Conservation (phyloP, 2,888 invertebrate species). For the Troilus luridus region DNA sequence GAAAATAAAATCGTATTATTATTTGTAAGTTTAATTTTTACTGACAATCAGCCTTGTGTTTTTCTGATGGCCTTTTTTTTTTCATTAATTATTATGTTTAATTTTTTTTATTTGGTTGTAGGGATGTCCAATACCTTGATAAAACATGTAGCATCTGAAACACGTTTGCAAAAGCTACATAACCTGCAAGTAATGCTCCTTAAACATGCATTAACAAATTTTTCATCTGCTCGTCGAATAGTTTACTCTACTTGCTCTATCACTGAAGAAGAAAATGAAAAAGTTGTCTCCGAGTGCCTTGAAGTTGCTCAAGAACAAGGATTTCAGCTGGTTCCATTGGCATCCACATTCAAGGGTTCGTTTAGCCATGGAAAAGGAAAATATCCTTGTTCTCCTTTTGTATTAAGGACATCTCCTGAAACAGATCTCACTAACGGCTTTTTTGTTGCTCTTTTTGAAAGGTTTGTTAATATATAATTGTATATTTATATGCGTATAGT, state of each 20-base stretch:
- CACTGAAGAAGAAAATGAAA: constrained; percentile 92
- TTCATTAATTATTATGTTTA: constrained; percentile 20
- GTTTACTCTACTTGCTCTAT: constrained; percentile 98
- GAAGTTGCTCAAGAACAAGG: constrained; percentile 68
- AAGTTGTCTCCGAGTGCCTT: constrained; percentile 83
- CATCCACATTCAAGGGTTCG: constrained; percentile 63
- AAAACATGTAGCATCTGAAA: constrained; percentile 68
- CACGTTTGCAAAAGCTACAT: constrained; percentile 78
- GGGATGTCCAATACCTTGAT: constrained; percentile 71
- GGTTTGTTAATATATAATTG: constrained; percentile 27
- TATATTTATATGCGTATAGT: no score
- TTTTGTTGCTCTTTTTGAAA: constrained; percentile 92
- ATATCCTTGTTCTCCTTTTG: constrained; percentile 80
- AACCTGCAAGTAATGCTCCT: constrained; percentile 87
- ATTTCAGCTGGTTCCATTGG: constrained; percentile 65
- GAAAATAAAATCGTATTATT: not conserved
- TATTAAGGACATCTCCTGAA: constrained; percentile 81
- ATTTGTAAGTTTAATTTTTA: not conserved
- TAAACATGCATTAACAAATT: constrained; percentile 85
- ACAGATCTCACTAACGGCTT: constrained; percentile 92
- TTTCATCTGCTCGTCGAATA: constrained; percentile 86
- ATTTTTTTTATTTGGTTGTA: constrained; percentile 36
- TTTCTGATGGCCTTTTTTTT: not conserved
- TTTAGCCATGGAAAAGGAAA: constrained; percentile 73
- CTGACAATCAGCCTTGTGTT: not conserved